Conservation (phyloP, 35 echinoderm and acorn worm genomes). For the Nesometra sesokonis region DNA sequence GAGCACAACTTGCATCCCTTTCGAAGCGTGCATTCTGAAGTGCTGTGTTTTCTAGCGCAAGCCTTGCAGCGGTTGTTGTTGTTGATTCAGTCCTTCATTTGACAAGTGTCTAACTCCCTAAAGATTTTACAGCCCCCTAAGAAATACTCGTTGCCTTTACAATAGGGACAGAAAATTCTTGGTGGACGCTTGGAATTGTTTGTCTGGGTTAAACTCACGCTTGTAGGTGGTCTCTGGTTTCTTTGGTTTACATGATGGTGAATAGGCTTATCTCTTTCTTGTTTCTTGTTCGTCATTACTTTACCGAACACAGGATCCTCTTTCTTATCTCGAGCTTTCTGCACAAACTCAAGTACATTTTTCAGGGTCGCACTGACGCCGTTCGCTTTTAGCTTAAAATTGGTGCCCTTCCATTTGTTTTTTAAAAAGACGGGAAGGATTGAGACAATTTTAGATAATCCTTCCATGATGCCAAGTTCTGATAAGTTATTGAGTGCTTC, state of each 20-base stretch:
- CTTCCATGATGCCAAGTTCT: background rate
- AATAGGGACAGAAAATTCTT: background rate
- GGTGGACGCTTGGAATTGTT: background rate
- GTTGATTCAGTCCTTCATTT: background rate
- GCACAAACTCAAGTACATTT: background rate
- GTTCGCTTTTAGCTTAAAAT: background rate
- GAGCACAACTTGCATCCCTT: constrained; percentile 5
- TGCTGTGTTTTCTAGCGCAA: background rate
- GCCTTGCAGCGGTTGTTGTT: background rate
- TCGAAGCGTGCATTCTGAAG: background rate
- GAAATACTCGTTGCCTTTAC: background rate
- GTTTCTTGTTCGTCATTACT: background rate
- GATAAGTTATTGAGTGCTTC: background rate
- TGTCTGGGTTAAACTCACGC: background rate
- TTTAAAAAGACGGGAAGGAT: background rate
- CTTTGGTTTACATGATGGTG: background rate
- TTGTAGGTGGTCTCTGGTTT: background rate
- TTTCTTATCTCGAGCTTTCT: background rate
- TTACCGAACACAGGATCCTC: background rate
- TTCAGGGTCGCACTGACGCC: background rate
- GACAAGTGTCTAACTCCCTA: background rate
- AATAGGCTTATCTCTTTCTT: background rate
- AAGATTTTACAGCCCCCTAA: background rate
- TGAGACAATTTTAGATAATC: background rate
- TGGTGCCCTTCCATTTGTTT: background rate